Evolutionary conservation across 1,140 invertebrate genomes (phyloP), one percentile per base, ranked within the genome.

Genomic region (Drosophila persimilis): DNA sequence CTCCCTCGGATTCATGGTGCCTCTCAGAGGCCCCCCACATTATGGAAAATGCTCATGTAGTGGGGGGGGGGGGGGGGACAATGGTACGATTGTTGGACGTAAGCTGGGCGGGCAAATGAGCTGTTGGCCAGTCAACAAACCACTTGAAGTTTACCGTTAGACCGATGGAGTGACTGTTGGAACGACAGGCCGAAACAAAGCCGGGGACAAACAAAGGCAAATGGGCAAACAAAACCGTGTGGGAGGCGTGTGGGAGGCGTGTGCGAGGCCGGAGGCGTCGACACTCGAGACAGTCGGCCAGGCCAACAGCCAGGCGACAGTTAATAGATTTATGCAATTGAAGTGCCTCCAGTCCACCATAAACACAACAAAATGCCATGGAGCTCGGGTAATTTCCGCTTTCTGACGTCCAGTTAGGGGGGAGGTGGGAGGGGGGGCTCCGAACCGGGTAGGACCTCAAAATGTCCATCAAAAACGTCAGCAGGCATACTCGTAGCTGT

Each of bases 381-480:
- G 67, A 66, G 57, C 77, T 55, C 11, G 58, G 58, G 52, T 73
- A 85, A 86, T 86, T 75, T 86, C 81, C 83, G 77, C 15, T 62
- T 35, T 43, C 20, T 29, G 29, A 24, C 56, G 55, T 17, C 20
- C 20, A 35, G 39, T 2, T 24, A 52, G 15, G 1, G 35, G 35
- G 35, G 35, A 39, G 11, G 9, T 5, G 24, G 35, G 15, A 7
- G 5, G 29, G 11, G 26, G 8, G 35, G 9, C 5, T 17, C 24
- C 24, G 24, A 5, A 5, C 24, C 24, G 24, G 24, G 44, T 39
- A 64, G 17, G 55, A 59, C 62, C 80, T 79, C 52, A 69, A 59
- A 80, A 55, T 65, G 81, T 86, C 81, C 77, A 88, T 86, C 83
- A 81, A 56, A 65, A 77, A 81, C 43, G 74, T 78, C 79, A 83